Evolutionary conservation across 2,888 invertebrate genomes (phyloP).

Genomic region (Pecten maximus): DNA sequence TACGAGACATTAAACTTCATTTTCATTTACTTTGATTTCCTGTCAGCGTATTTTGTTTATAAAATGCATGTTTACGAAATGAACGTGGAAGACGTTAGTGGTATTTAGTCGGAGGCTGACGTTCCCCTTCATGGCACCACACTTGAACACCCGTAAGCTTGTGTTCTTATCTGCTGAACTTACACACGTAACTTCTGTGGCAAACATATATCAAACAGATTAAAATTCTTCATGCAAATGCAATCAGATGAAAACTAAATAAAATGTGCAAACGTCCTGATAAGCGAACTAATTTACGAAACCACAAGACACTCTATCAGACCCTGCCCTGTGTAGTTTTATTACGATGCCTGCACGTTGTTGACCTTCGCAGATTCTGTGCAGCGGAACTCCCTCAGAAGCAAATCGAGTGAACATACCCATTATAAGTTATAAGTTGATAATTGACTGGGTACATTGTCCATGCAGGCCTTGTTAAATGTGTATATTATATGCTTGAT

Average conservation of each 20-base stretch:
- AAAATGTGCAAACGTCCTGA: constrained; percentile 27
- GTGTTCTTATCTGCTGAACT: background rate
- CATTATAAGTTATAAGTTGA: constrained; percentile 6
- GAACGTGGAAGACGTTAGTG: background rate
- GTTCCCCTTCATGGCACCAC: background rate
- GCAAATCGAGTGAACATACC: background rate
- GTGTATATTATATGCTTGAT: background rate
- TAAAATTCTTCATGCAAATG: constrained; percentile 12
- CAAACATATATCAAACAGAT: constrained; percentile 22
- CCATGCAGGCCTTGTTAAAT: background rate
- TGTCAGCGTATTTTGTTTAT: background rate
- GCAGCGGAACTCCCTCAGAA: background rate
- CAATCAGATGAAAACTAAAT: constrained; percentile 11
- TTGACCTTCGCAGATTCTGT: background rate
- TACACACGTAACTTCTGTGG: background rate
- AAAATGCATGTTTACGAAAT: background rate
- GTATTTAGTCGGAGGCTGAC: background rate
- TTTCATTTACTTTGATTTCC: background rate
- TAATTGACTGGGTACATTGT: constrained; percentile 13
- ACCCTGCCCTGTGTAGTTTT: constrained; percentile 17
- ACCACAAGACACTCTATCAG: background rate
- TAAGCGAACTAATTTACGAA: constrained; percentile 18
- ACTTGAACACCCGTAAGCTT: background rate
- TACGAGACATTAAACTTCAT: background rate
- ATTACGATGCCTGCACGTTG: constrained; percentile 24